Evolutionary conservation across 2,888 invertebrate genomes (phyloP), one percentile per base, ranked within the genome.

Genomic region (Palloptera scutellata): DNA sequence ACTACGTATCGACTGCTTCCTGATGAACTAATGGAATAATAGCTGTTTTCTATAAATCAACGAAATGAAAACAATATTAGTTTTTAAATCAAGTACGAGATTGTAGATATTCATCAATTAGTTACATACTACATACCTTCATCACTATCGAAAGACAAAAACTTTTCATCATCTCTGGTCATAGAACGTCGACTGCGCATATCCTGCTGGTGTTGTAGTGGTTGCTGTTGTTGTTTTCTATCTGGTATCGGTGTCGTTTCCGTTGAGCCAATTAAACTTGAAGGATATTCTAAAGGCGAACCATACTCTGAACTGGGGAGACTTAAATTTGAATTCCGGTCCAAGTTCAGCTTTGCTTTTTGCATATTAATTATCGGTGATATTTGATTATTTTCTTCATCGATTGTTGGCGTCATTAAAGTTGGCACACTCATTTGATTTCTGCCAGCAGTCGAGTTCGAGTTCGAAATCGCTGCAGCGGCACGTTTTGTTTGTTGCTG

Each of bases 111-210:
- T 11, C 42, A 41, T n/a, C 1, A 17, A 61, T 43, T 17, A 53
- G 30, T 1, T 3, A 30, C 12, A 13, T 10, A 2, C 54, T 9
- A 54, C 78, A 63, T 55, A 82, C 83, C 83, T 77, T 83, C 83
- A 74, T 84, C 83, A 75, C 83, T 83, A 72, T 84, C 83, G 75
- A 84, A 83, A 64, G 83, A 84, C 70, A 80, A 83, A 61, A 81
- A 84, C 42, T 79, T 79, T 41, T 84, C 83, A 73, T 83, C 82
- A 60, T 84, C 83, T 68, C 78, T 78, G 55, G 79, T 77, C 78
- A 81, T 75, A 55, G 81, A 80, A 17, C 81, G 78, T 42, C 80
- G 77, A 67, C 70, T 78, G 15, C 78, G 57, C 65, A 57, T 42
- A 19, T 59, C 53, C 48, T 54, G 54, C n/a, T 55, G 54, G 9